Conservation (phyloP, 2,888 invertebrate genomes). For the Liodrosophila aerea region DNA sequence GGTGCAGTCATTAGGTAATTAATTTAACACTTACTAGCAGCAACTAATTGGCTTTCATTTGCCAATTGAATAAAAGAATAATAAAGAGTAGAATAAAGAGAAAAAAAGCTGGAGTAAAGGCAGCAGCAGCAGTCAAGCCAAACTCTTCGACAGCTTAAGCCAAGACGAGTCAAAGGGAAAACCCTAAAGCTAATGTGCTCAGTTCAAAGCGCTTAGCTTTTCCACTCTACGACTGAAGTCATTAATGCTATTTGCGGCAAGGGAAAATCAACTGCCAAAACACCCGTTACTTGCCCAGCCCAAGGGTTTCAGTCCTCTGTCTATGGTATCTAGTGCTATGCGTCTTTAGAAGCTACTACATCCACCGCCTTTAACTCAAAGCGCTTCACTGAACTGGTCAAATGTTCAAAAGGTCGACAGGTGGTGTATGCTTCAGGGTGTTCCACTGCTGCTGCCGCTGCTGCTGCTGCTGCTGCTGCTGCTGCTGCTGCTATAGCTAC, state of each 20-base stretch:
- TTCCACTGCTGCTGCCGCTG: background rate
- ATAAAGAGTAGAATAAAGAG: conserved; percentile 8
- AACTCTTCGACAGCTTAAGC: conserved; percentile 26
- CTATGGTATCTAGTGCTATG: background rate
- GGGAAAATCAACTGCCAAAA: conserved; percentile 30
- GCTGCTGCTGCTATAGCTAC: background rate
- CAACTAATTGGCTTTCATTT: conserved; percentile 50
- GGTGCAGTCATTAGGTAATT: conserved; percentile 68
- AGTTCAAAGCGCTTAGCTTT: background rate
- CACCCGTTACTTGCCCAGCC: background rate
- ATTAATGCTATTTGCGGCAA: conserved; percentile 70
- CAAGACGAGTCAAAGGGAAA: conserved; percentile 32
- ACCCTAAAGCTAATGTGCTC: conserved; percentile 18
- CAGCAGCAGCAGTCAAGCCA: conserved; percentile 3
- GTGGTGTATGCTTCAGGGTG: conserved; percentile 4
- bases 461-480: background rate
- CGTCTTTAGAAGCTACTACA: conserved; percentile 14
- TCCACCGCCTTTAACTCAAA: conserved; percentile 43
- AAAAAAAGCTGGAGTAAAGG: conserved; percentile 5
- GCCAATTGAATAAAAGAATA: conserved; percentile 57
- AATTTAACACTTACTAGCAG: conserved; percentile 71
- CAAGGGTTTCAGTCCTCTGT: background rate
- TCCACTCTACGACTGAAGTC: conserved; percentile 34
- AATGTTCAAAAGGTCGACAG: conserved; percentile 56
- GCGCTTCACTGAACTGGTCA: conserved; percentile 71